phyloP scores from a whole-genome alignment of 2,113 vertebrate species.

The Hippopotamus amphibius region DNA sequence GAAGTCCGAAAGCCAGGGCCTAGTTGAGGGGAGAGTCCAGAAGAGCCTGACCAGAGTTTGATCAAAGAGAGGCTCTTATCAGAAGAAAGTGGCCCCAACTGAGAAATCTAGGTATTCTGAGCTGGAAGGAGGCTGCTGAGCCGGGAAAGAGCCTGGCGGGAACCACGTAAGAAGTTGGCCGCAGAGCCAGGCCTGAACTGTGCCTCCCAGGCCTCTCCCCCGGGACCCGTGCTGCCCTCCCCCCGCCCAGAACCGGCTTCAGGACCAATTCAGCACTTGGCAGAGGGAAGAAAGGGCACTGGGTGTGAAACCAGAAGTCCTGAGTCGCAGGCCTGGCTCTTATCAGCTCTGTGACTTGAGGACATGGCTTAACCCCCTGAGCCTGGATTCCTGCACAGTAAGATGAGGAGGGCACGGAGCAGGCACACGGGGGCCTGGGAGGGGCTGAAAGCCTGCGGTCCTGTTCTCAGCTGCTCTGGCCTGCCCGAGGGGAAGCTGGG shows the following conservation, averaged over 20 bases:
- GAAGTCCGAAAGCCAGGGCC: neutral
- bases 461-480: neutral
- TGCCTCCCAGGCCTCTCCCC: neutral
- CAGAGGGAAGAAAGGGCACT: too few relatives aligned
- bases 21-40: too few relatives aligned
- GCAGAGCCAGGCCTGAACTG: neutral
- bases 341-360: neutral
- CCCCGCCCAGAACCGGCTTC: neutral
- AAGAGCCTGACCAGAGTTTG: neutral
- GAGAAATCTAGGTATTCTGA: neutral
- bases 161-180: rapidly evolving
- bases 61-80: neutral
- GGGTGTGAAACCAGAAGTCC: neutral
- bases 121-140: neutral
- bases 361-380: neutral
- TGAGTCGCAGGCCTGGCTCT: neutral
- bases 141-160: neutral
- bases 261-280: neutral
- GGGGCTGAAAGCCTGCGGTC: rapidly evolving
- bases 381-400: neutral
- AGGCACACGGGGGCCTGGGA: rapidly evolving
- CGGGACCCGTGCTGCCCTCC: rapidly evolving
- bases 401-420: neutral
- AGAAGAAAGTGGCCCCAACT: neutral
- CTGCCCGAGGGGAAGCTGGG: rapidly evolving